phyloP scores from a whole-genome alignment of 2,797 vertebrate species.

The Myotis findleyi region DNA sequence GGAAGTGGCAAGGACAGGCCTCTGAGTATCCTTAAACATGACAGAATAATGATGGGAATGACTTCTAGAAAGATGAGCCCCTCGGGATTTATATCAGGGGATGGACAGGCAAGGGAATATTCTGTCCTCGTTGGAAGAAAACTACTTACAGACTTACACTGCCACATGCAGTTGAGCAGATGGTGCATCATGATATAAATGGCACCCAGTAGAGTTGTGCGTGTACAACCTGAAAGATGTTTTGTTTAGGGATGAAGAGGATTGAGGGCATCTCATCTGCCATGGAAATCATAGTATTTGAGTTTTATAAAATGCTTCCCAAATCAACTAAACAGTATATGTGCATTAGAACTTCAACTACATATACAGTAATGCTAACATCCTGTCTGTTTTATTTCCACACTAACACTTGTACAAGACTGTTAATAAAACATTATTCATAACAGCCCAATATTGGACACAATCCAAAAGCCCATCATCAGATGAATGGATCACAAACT shows the following conservation, averaged over 20 bases:
- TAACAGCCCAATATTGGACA: neutral
- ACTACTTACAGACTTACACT: neutral
- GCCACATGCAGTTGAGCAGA: neutral
- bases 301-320: conserved; percentile 10
- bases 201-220: neutral
- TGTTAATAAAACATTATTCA: neutral
- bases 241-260: neutral
- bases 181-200: neutral
- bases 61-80: conserved; percentile 1
- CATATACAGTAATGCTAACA: neutral
- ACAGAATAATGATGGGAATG: neutral
- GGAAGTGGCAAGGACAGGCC: neutral
- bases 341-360: conserved; percentile 1
- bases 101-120: neutral
- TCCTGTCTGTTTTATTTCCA: neutral
- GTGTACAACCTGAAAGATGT: neutral
- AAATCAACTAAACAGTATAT: neutral
- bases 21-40: conserved; percentile 7
- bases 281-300: neutral
- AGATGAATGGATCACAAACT: neutral
- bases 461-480: neutral
- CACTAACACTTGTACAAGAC: neutral
- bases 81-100: neutral
- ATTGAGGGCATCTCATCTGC: neutral
- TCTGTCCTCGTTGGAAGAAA: neutral